These are phyloP conservation scores for Anthonomus grandis DNA, from an alignment of 1,140 invertebrate species.

Conservation along the genomic window DNA sequence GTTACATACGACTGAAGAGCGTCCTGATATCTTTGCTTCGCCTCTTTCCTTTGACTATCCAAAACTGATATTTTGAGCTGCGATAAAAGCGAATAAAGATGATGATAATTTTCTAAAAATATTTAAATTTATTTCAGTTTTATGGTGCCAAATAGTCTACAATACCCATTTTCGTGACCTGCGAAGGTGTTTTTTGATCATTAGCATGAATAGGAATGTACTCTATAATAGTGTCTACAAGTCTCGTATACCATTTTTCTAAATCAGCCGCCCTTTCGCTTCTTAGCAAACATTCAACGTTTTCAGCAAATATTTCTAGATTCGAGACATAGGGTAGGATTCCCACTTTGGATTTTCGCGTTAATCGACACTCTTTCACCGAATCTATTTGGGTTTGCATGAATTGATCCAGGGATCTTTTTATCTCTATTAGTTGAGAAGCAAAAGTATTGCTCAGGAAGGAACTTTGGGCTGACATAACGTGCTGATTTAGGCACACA, in stretches of 20 bases:
- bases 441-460: conserved; percentile 89
- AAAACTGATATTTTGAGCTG: conserved; percentile 89
- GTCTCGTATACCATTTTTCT: conserved; percentile 90
- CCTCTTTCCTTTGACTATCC: conserved; percentile 85
- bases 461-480: conserved; percentile 86
- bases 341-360: conserved; percentile 78
- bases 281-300: conserved; percentile 83
- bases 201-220: conserved; percentile 74
- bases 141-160: background rate
- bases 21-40: conserved; percentile 88
- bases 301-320: conserved; percentile 87
- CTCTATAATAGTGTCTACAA: conserved; percentile 84
- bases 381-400: conserved; percentile 84
- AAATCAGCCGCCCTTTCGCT: conserved; percentile 90
- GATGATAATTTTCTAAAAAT: conserved; percentile 91
- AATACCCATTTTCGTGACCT: conserved; percentile 90
- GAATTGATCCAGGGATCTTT: conserved; percentile 90
- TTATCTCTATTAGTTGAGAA: conserved; percentile 86
- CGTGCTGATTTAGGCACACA: conserved; percentile 84
- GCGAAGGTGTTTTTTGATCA: conserved; percentile 91
- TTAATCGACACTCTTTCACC: conserved; percentile 73
- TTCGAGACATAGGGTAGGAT: conserved; percentile 89
- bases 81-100: conserved; percentile 82
- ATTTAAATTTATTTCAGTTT: background rate
- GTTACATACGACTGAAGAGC: conserved; percentile 89